These are phyloP conservation scores for Haemorhous mexicanus DNA, from an alignment of 2,113 vertebrate species.

Conservation along the genomic window DNA sequence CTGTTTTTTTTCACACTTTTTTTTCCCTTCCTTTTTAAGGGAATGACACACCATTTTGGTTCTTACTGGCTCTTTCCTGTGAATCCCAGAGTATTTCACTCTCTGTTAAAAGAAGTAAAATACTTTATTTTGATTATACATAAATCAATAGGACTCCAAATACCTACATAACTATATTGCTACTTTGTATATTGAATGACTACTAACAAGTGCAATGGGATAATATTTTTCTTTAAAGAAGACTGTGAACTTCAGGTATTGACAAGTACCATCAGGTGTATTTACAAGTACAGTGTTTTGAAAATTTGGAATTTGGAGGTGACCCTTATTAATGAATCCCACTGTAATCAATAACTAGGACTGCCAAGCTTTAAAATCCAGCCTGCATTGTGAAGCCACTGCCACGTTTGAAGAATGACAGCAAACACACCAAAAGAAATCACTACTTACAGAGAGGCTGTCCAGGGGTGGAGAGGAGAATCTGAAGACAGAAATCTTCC, in stretches of 20 bases:
- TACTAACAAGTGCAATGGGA: background rate
- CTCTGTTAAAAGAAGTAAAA: slow-evolving; percentile 18
- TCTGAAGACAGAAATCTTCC: background rate
- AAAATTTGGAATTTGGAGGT: background rate
- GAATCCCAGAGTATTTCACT: background rate
- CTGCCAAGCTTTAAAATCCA: background rate
- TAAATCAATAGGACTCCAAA: background rate
- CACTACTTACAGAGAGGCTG: slow-evolving; percentile 44
- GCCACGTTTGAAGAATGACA: background rate
- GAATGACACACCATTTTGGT: background rate
- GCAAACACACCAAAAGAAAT: background rate
- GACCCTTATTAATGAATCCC: background rate
- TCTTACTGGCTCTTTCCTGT: background rate
- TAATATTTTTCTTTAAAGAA: background rate
- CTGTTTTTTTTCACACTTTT: background rate
- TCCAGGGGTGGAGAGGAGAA: background rate
- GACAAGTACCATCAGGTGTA: background rate
- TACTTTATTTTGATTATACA: background rate
- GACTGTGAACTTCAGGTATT: background rate
- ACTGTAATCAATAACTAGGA: background rate
- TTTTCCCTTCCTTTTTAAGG: background rate
- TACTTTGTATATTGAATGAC: background rate
- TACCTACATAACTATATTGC: background rate
- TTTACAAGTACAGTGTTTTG: background rate
- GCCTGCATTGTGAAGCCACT: background rate